Evolutionary conservation across 2,113 vertebrate genomes (phyloP).

Genomic region (Xenus cinereus): DNA sequence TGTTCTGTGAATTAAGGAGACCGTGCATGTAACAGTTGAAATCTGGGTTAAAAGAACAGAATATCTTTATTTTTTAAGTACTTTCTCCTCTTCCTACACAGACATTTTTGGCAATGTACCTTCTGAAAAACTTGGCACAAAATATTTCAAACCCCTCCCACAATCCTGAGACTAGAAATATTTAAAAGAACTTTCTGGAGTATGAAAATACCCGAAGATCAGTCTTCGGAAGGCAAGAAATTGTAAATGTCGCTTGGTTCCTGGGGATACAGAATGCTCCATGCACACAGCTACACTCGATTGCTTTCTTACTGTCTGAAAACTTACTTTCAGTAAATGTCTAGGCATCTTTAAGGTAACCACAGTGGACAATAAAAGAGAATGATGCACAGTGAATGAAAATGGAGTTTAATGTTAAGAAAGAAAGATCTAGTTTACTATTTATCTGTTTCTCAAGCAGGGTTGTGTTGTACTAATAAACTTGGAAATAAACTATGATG

Average conservation of each 20-base stretch:
- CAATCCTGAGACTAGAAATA: conserved; percentile 3
- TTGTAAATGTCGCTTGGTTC: background rate
- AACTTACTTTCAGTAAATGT: background rate
- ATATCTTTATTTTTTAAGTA: background rate
- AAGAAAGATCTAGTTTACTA: background rate
- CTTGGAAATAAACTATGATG: background rate
- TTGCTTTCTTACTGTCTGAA: background rate
- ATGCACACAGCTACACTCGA: background rate
- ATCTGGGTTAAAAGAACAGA: background rate
- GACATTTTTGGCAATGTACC: conserved; percentile 44
- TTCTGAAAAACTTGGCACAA: conserved; percentile 25
- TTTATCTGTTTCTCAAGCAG: background rate
- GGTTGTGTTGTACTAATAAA: background rate
- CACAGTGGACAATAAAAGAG: background rate
- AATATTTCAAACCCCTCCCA: background rate
- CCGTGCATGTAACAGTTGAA: background rate
- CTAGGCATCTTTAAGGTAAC: background rate
- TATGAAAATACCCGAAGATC: background rate
- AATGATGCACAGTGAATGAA: background rate
- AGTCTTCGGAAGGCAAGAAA: background rate
- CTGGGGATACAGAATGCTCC: background rate
- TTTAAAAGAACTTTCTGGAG: conserved; percentile 8
- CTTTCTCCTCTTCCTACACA: conserved; percentile 10
- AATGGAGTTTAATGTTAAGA: background rate
- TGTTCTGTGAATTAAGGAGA: background rate